A percentile compares a stretch with the other conserved stretches of the same genome.
Conservation (phyloP, 1,140 invertebrate genomes). For the Drosophila sp. region DNA sequence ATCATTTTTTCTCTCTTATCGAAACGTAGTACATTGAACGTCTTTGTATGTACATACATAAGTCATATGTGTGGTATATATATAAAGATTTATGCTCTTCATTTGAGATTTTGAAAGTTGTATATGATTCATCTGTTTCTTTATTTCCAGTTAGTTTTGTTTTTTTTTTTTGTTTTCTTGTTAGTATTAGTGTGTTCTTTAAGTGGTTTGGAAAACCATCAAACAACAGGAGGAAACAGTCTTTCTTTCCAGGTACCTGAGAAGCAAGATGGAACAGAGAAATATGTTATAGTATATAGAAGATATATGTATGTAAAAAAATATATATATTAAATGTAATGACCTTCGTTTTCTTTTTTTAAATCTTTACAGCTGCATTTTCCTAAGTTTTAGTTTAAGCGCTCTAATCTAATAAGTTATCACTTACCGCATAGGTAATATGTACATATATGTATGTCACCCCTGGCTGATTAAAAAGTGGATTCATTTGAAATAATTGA, state of each 20-base stretch:
- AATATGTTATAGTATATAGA: background rate
- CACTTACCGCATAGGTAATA: background rate
- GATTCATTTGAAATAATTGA: too few relatives aligned
- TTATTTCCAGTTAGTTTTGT: slow-evolving; percentile 32
- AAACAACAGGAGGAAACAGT: slow-evolving; percentile 83
- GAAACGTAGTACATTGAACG: background rate
- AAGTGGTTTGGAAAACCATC: slow-evolving; percentile 83
- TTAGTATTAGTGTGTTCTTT: slow-evolving; percentile 41
- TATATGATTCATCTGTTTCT: slow-evolving; percentile 29
- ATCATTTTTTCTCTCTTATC: slow-evolving; percentile 21
- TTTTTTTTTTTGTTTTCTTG: slow-evolving; percentile 36
- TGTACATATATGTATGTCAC: too few relatives aligned
- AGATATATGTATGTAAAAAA: background rate
- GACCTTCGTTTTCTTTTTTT: too few relatives aligned
- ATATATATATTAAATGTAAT: too few relatives aligned
- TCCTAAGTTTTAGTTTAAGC: too few relatives aligned
- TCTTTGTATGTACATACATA: slow-evolving; percentile 21
- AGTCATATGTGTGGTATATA: slow-evolving; percentile 20
- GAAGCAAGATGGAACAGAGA: background rate
- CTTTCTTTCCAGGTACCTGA: slow-evolving; percentile 83
- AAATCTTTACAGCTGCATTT: too few relatives aligned
- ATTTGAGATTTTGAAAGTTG: background rate
- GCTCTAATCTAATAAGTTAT: background rate
- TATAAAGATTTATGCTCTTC: slow-evolving; percentile 3
- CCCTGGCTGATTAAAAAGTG: too few relatives aligned